A percentile compares a stretch with the other conserved stretches of the same genome.
phyloP scores from a whole-genome alignment of 2,888 invertebrate species.

The Temnothorax rugatulus region DNA sequence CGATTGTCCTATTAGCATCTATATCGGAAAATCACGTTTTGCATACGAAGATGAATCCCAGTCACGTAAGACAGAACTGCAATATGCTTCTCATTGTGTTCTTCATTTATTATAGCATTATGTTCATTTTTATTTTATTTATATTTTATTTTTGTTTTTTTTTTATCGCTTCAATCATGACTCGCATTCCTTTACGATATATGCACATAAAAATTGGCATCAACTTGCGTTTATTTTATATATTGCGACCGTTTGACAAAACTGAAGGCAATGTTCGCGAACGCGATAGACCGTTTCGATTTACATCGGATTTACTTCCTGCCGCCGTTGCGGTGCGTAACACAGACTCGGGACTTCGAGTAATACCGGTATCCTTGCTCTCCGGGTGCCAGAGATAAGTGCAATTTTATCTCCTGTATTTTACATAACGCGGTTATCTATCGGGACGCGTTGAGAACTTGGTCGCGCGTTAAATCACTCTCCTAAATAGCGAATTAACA shows the following conservation, averaged over 20 bases:
- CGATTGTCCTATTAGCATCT: not conserved
- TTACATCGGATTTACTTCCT: constrained; percentile 19
- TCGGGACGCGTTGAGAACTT: constrained; percentile 34
- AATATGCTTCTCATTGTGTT: not conserved
- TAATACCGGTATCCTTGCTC: constrained; percentile 34
- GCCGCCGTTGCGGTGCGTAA: constrained; percentile 8
- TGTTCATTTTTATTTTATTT: not conserved
- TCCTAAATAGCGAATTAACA: constrained; percentile 73
- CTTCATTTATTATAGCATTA: not conserved
- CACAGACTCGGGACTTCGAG: not conserved
- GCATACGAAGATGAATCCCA: not conserved
- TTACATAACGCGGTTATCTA: constrained; percentile 46
- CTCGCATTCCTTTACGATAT: not conserved
- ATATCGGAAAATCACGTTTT: not conserved
- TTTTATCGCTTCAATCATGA: not conserved
- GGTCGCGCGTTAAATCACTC: constrained; percentile 71
- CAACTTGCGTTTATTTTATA: not conserved
- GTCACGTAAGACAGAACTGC: not conserved
- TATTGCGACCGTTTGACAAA: not conserved
- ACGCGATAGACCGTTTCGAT: constrained; percentile 27
- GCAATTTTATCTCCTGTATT: constrained; percentile 28
- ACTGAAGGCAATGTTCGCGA: constrained; percentile 3
- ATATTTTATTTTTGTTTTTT: not conserved
- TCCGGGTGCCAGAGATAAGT: constrained; percentile 10
- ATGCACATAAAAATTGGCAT: not conserved